phyloP scores from a whole-genome alignment of 2,113 vertebrate species.

The Riparia riparia region DNA sequence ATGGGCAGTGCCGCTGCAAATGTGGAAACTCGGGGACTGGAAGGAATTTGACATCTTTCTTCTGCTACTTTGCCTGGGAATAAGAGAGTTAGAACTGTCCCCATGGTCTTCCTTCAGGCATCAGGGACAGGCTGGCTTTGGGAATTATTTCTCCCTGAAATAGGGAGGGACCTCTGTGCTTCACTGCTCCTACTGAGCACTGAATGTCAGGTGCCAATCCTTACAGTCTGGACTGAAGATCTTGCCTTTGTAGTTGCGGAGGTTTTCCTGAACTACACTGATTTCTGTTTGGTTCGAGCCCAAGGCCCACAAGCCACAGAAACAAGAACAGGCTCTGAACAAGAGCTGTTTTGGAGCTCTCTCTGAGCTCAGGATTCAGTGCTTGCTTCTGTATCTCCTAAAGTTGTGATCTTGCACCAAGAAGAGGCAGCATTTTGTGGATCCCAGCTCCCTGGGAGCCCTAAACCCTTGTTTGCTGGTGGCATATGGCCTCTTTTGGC shows the following conservation, averaged over 20 bases:
- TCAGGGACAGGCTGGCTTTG: neutral
- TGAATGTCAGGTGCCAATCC: neutral
- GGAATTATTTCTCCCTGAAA: neutral
- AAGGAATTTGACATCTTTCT: neutral
- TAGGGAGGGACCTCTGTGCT: neutral
- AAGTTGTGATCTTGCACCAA: neutral
- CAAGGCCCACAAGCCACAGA: neutral
- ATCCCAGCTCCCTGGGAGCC: neutral
- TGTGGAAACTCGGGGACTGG: neutral
- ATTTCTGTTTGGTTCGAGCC: neutral
- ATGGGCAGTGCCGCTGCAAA: neutral
- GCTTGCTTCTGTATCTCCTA: neutral
- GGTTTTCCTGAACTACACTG: neutral
- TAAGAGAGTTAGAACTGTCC: neutral
- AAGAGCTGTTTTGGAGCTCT: neutral
- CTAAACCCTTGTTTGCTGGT: neutral
- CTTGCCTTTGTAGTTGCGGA: neutral
- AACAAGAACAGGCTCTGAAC: neutral
- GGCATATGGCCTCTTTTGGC: neutral
- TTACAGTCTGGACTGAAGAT: neutral
- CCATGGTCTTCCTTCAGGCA: neutral
- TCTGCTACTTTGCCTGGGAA: neutral
- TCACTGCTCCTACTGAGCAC: neutral
- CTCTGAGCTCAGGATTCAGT: neutral
- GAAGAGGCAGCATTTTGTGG: neutral